phyloP scores from a whole-genome alignment of 1,140 invertebrate genomes.

The Drosophila grimshawi region DNA sequence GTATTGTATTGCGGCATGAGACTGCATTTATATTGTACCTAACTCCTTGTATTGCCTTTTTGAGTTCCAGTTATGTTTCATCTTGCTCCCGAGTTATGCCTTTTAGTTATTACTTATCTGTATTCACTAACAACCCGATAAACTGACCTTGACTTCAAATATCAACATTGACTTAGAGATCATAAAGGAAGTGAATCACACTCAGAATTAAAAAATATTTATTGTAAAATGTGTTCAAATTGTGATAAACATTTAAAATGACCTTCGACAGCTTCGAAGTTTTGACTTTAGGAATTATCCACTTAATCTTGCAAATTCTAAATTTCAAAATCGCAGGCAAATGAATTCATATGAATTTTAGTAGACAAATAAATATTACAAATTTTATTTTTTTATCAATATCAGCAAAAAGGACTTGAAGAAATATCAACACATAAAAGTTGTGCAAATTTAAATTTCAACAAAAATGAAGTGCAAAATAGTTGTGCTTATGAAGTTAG shows the following conservation, averaged over 20 bases:
- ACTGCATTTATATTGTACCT: conserved; percentile 42
- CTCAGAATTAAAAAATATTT: background rate
- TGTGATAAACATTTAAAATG: background rate
- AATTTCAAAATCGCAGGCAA: too few relatives aligned
- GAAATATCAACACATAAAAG: too few relatives aligned
- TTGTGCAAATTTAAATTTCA: too few relatives aligned
- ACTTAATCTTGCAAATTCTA: background rate
- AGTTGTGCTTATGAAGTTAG: background rate
- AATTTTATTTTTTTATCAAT: too few relatives aligned
- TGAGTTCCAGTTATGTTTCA: conserved; percentile 28
- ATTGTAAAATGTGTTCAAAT: background rate
- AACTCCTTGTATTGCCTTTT: conserved; percentile 21
- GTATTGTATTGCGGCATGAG: conserved; percentile 77
- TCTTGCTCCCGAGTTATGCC: conserved; percentile 5
- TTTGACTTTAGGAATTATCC: too few relatives aligned
- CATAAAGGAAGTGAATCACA: background rate
- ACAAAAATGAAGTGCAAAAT: too few relatives aligned
- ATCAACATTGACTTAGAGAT: background rate
- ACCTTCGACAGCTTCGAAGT: background rate
- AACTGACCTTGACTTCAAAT: background rate
- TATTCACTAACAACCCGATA: background rate
- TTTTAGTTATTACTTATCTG: background rate
- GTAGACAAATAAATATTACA: too few relatives aligned
- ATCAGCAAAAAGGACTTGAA: too few relatives aligned
- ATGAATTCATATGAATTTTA: too few relatives aligned